Percentiles rank a stretch among this genome's conserved stretches.
These are phyloP conservation scores for Hemithea aestivaria DNA, from an alignment of 2,888 invertebrate species.

Conservation along the genomic window DNA sequence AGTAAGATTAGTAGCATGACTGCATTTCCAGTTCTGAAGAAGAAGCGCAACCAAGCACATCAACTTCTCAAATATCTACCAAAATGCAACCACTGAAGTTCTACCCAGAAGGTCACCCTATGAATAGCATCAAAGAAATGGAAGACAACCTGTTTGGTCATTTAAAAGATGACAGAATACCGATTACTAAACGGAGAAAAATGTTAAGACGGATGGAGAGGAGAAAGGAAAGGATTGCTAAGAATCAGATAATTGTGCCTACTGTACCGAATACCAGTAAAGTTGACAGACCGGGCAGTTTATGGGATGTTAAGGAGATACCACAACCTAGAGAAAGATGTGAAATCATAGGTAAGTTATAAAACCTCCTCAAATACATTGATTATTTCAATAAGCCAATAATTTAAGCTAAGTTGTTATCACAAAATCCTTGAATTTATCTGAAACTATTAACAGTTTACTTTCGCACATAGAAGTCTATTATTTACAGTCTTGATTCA, in stretches of 20 bases:
- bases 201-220: slow-evolving; percentile 66
- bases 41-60: slow-evolving; percentile 36
- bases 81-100: slow-evolving; percentile 38
- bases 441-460: too few species aligned
- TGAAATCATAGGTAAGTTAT: slow-evolving; percentile 11
- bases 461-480: too few species aligned
- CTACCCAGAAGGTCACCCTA: slow-evolving; percentile 71
- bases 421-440: too few species aligned
- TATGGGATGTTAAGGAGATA: slow-evolving; percentile 68
- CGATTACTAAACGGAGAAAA: slow-evolving; percentile 66
- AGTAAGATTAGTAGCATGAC: too few species aligned
- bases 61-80: slow-evolving; percentile 36
- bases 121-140: slow-evolving; percentile 71
- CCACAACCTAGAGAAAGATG: slow-evolving; percentile 21
- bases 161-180: slow-evolving; percentile 58
- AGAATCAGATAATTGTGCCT: slow-evolving; percentile 32
- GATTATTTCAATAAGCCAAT: too few species aligned
- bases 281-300: slow-evolving; percentile 44
- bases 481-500: too few species aligned
- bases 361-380: too few species aligned
- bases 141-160: slow-evolving; percentile 71
- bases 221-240: slow-evolving; percentile 52
- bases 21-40: slow-evolving; percentile 38
- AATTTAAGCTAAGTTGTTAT: too few species aligned
- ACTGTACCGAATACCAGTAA: slow-evolving; percentile 25